Conservation (phyloP, 2,888 invertebrate species). For the Andrena minutula region DNA sequence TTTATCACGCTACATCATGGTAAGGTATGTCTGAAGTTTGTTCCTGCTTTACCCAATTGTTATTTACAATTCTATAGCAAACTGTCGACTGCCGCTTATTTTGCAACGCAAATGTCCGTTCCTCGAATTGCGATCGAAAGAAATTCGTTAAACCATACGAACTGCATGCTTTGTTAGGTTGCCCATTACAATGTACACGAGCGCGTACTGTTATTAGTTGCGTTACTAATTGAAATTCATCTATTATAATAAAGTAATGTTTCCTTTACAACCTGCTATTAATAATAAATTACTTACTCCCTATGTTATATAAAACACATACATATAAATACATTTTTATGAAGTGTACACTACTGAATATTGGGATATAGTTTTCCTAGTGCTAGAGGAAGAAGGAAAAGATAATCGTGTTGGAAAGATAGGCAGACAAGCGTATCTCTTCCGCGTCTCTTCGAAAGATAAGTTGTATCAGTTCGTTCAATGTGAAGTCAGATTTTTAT, state of each 20-base stretch:
- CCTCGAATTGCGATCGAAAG: constrained; percentile 12
- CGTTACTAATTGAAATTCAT: constrained; percentile 53
- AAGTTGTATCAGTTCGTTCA: too few species aligned
- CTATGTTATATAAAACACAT: constrained; percentile 72
- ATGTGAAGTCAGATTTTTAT: too few species aligned
- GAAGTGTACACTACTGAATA: constrained; percentile 31
- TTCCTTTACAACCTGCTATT: constrained; percentile 53
- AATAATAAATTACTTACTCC: constrained; percentile 70
- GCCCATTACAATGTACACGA: constrained; percentile 23
- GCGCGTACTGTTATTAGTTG: constrained; percentile 38
- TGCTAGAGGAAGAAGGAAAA: constrained; percentile 35
- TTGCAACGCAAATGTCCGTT: constrained; percentile 10
- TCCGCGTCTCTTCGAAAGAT: too few species aligned
- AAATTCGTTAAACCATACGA: background rate
- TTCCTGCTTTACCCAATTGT: constrained; percentile 10
- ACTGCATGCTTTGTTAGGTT: constrained; percentile 31
- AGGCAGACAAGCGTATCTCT: background rate
- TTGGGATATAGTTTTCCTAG: constrained; percentile 32
- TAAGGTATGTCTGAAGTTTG: constrained; percentile 14
- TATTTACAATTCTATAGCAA: constrained; percentile 60
- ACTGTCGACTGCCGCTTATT: background rate
- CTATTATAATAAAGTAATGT: constrained; percentile 48
- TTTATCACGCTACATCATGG: constrained; percentile 3
- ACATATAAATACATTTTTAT: constrained; percentile 69
- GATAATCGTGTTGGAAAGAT: background rate